Evolutionary conservation across 2,113 vertebrate genomes (phyloP).

Genomic region (Ceyx margarethae): DNA sequence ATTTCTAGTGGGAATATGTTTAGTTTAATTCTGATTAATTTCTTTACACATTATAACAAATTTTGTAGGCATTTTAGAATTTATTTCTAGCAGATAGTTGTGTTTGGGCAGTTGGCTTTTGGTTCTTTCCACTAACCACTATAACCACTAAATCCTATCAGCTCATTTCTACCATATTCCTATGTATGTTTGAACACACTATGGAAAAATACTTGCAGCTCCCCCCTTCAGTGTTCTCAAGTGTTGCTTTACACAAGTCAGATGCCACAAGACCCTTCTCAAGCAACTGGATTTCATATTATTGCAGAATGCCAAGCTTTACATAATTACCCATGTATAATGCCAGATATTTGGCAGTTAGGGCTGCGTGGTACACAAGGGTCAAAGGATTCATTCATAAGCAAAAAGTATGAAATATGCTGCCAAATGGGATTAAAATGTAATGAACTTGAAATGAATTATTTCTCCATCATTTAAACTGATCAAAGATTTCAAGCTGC

Average conservation of each 20-base stretch:
- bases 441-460: neutral
- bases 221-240: neutral
- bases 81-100: neutral
- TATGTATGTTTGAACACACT: neutral
- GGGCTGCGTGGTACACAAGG: neutral
- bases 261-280: neutral
- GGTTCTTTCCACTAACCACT: neutral
- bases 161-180: neutral
- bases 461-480: neutral
- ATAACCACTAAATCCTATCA: neutral
- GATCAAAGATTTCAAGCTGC: neutral
- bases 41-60: neutral
- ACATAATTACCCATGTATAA: neutral
- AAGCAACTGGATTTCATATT: neutral
- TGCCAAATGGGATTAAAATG: neutral
- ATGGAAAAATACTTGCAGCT: neutral
- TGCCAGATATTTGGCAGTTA: neutral
- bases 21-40: neutral
- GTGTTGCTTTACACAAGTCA: neutral
- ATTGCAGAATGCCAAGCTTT: neutral
- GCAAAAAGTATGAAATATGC: neutral
- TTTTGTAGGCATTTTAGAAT: neutral
- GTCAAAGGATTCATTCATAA: constrained; percentile 20
- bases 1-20: neutral
- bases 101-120: neutral